Percentiles rank a stretch among this genome's conserved stretches.
phyloP scores from a whole-genome alignment of 2,113 vertebrate species.

The Centropus unirufus region DNA sequence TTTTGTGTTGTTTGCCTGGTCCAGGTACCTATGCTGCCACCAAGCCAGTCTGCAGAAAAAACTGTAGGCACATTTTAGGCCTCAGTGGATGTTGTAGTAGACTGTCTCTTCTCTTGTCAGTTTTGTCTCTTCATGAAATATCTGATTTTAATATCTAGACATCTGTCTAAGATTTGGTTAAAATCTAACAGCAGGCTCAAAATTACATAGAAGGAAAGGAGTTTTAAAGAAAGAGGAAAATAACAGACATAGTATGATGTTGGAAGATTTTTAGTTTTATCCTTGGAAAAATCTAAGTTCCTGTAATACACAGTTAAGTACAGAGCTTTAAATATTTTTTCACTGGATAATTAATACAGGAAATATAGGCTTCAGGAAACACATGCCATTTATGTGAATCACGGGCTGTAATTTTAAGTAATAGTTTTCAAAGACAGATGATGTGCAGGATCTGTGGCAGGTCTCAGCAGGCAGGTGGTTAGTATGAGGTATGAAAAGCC shows the following conservation, averaged over 20 bases:
- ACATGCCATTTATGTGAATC: background rate
- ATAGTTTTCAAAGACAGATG: background rate
- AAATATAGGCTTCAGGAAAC: background rate
- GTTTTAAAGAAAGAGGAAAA: background rate
- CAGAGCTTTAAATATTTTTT: background rate
- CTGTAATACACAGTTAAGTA: background rate
- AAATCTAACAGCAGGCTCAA: background rate
- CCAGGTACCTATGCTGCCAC: background rate
- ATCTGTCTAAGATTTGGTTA: background rate
- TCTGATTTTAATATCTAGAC: background rate
- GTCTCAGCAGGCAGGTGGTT: background rate
- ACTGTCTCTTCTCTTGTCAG: background rate
- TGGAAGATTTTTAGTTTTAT: background rate
- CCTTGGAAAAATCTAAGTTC: background rate
- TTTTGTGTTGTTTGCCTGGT: background rate
- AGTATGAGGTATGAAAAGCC: background rate
- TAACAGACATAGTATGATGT: background rate
- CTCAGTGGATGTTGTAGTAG: background rate
- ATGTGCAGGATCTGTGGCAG: background rate
- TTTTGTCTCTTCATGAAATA: background rate
- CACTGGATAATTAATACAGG: background rate
- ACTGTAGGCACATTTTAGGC: background rate
- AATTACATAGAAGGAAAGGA: background rate
- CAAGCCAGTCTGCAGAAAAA: background rate
- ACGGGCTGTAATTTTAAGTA: background rate